These are phyloP conservation scores for Hanleya hanleyi DNA, from an alignment of 2,888 invertebrate species.

Conservation along the genomic window DNA sequence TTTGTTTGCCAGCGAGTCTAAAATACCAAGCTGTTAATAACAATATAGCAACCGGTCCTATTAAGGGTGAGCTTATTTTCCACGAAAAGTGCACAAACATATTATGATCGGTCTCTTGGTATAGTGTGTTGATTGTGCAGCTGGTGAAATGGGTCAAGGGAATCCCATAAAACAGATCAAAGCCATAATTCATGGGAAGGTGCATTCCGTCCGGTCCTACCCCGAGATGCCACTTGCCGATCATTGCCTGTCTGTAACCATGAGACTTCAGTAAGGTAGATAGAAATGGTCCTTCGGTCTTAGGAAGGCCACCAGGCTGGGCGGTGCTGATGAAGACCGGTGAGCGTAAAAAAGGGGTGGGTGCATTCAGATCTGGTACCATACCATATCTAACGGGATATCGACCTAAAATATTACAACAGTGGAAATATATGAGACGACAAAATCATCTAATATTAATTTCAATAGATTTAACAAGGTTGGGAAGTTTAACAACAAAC, in stretches of 20 bases:
- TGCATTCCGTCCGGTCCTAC: neutral
- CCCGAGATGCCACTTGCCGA: slow-evolving; percentile 28
- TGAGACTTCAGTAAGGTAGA: slow-evolving; percentile 6
- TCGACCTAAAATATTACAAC: slow-evolving; percentile 16
- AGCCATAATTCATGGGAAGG: slow-evolving; percentile 25
- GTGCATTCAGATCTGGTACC: slow-evolving; percentile 13
- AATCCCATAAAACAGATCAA: slow-evolving; percentile 30
- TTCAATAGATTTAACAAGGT: too few species aligned
- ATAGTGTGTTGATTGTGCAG: slow-evolving; percentile 17
- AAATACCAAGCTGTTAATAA: slow-evolving; percentile 12
- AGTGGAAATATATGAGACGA: too few species aligned
- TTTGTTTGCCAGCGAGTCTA: slow-evolving; percentile 2
- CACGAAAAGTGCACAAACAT: slow-evolving; percentile 16
- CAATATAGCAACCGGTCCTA: slow-evolving; percentile 15
- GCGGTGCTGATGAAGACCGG: slow-evolving; percentile 28
- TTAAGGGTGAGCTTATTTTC: slow-evolving; percentile 7
- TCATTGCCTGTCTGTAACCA: slow-evolving; percentile 13
- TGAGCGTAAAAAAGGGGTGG: too few species aligned
- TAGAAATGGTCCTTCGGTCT: slow-evolving; percentile 1
- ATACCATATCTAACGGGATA: slow-evolving; percentile 28
- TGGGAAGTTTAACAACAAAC: too few species aligned
- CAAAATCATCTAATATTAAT: too few species aligned
- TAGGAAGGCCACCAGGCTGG: slow-evolving; percentile 25
- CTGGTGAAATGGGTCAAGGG: slow-evolving; percentile 16
- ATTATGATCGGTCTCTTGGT: slow-evolving; percentile 20